phyloP scores from a whole-genome alignment of 2,113 vertebrate species.

The Chrysochloris asiatica region DNA sequence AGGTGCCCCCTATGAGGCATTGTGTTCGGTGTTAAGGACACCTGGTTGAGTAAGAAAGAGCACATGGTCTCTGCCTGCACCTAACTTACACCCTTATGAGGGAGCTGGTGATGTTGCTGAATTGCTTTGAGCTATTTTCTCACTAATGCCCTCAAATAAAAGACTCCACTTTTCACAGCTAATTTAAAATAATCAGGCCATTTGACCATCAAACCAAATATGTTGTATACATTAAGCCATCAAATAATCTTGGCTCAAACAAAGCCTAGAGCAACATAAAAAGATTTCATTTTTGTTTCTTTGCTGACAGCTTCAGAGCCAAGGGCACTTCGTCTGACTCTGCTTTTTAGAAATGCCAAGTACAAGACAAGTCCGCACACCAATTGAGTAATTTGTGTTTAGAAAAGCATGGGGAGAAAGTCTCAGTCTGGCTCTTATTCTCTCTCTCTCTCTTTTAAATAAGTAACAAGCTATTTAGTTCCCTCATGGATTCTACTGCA shows the following conservation, averaged over 20 bases:
- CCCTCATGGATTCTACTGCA: constrained; percentile 24
- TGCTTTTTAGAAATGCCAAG: constrained; percentile 47
- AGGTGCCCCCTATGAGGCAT: background rate
- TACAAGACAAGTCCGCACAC: background rate
- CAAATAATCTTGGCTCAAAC: background rate
- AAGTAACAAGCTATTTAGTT: constrained; percentile 31
- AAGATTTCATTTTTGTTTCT: constrained; percentile 24
- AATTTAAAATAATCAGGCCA: constrained; percentile 14
- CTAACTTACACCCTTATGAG: background rate
- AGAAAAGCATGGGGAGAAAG: background rate
- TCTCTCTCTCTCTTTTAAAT: background rate
- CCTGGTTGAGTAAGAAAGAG: background rate
- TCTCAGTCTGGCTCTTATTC: background rate
- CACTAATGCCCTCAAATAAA: background rate
- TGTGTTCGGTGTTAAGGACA: background rate
- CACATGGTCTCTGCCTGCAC: fast-evolving
- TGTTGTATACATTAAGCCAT: background rate
- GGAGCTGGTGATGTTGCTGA: fast-evolving
- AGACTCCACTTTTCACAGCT: background rate
- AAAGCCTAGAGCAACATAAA: constrained; percentile 27
- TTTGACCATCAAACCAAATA: constrained; percentile 10
- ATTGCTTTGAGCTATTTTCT: fast-evolving
- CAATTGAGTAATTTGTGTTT: constrained; percentile 19
- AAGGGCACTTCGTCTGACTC: background rate
- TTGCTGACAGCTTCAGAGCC: background rate